Conservation (phyloP, 2,113 vertebrate species). For the Lophura nycthemera region DNA sequence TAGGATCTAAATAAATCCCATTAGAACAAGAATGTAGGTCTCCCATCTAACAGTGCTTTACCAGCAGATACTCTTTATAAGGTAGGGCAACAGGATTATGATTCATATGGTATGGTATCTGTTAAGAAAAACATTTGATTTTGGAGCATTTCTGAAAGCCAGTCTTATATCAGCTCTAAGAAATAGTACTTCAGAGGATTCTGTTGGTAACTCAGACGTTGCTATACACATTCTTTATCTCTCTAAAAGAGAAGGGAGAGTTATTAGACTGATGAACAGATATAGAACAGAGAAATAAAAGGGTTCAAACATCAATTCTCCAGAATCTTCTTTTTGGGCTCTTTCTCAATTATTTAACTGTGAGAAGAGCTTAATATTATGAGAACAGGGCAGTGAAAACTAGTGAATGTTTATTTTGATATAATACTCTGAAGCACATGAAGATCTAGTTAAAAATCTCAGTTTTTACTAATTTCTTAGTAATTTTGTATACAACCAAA, state of each 20-base stretch:
- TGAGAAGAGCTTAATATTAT: not conserved
- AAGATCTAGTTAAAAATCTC: not conserved
- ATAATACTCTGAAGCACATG: not conserved
- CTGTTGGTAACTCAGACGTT: not conserved
- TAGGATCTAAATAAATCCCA: not conserved
- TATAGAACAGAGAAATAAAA: not conserved
- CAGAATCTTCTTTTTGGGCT: not conserved
- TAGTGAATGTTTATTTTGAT: not conserved
- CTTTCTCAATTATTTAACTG: not conserved
- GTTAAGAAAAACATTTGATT: not conserved
- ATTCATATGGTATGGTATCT: not conserved
- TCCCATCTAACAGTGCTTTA: not conserved
- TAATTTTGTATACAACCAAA: not conserved
- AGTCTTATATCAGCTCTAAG: not conserved
- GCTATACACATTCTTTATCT: not conserved
- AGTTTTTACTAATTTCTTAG: not conserved
- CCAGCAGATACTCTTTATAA: not conserved
- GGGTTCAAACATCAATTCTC: not conserved
- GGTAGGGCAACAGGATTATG: not conserved
- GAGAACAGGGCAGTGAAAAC: not conserved
- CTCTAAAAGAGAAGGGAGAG: not conserved
- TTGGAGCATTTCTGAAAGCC: not conserved
- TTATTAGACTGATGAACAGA: not conserved
- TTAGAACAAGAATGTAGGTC: not conserved
- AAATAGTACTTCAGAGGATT: not conserved